A percentile compares a stretch with the other conserved stretches of the same genome.
phyloP scores from a whole-genome alignment of 2,113 vertebrate genomes.

The Prinia subflava region DNA sequence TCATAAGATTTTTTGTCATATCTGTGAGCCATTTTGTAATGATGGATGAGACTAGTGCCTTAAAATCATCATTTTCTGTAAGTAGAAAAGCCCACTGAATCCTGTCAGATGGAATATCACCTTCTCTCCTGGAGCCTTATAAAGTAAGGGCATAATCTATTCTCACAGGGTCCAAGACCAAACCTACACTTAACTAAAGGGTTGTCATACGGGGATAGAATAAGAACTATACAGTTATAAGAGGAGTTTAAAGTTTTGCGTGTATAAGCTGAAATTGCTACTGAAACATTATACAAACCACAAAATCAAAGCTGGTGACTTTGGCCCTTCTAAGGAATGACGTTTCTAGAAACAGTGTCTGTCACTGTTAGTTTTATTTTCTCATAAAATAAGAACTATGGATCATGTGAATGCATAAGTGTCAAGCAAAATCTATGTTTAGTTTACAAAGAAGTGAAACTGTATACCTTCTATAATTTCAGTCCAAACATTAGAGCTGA shows the following conservation, averaged over 20 bases:
- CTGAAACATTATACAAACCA: background rate
- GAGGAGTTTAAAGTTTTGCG: background rate
- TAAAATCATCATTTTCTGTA: conserved; percentile 47
- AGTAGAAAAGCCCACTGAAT: conserved; percentile 41
- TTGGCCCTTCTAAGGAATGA: background rate
- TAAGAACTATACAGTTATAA: background rate
- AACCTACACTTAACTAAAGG: background rate
- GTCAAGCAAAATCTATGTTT: background rate
- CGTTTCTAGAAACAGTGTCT: background rate
- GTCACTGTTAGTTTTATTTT: background rate
- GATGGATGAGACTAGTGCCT: conserved; percentile 42
- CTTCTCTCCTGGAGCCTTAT: background rate
- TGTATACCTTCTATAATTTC: background rate
- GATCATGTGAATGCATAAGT: background rate
- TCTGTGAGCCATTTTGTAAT: conserved; percentile 14
- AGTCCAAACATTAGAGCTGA: background rate
- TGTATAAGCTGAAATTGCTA: background rate
- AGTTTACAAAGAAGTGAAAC: background rate
- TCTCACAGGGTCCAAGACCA: background rate
- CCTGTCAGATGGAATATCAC: conserved; percentile 40
- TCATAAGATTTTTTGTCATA: conserved; percentile 44
- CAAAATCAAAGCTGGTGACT: background rate
- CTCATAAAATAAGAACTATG: background rate
- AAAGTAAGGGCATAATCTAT: background rate
- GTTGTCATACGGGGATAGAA: background rate